Base-by-base conservation (phyloP, 2,888 invertebrate genomes). In the Terebella lapidaria region DNA sequence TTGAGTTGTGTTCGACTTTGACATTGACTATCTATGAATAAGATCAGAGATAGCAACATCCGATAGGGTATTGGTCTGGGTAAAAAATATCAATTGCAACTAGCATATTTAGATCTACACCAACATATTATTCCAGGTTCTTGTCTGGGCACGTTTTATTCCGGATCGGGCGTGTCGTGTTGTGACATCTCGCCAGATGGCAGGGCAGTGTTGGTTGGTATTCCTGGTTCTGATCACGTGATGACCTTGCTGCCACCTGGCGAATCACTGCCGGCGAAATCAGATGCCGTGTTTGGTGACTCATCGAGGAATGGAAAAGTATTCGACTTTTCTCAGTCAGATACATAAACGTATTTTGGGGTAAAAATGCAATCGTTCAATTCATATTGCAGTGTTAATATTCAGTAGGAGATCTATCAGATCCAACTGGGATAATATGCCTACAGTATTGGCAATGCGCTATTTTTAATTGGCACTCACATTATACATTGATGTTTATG, bases 111-210 rank as follows among this genome's bases (percentile, higher is more conserved):
- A 22, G 28, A 54, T 35, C 20, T 15, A 30, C 10, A 28, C 20
- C 24, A n/a, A 30, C 30, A 24, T n/a, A 35, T 55, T 35, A 18
- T 26, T 24, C 54, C 63, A 65, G 67, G 66, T 26, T 18, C 27
- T 3, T 49, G 89, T 58, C 83, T 91, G 74, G 88, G 91, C 27
- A 89, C 90, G 0, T 91, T 87, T 81, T 90, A 89, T 2, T 90
- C 91, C 1, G 87, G 87, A 52, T 84, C 86, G 53, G 85, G 87
- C 62, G 87, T 91, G 69, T 87, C 87, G 42, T 87, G 89, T 0
- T 89, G 89, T 78, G 90, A 91, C 74, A 85, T 92, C 49, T 85
- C 88, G 10, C 84, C 87, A 18, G 88, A 89, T 57, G 91, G 91
- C 0, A 85, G 85, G 30, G 85, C 86, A 56, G 84, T 90, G 1